phyloP scores from a whole-genome alignment of 2,888 invertebrate genomes.

The Zootermopsis nevadensis region DNA sequence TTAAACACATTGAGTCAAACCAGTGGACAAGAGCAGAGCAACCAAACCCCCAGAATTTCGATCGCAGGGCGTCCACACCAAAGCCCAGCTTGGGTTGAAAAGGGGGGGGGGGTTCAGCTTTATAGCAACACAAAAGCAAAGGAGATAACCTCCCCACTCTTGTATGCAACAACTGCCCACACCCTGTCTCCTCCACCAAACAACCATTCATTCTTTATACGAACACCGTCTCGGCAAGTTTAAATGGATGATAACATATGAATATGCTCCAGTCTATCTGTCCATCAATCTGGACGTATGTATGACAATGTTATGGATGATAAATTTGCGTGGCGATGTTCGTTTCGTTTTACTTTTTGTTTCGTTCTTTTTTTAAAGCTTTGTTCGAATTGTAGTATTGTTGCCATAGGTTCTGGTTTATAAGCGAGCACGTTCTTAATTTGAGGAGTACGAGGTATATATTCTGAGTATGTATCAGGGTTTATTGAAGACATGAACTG shows the following conservation, averaged over 20 bases:
- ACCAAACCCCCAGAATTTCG: constrained; percentile 52
- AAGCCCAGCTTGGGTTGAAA: neutral
- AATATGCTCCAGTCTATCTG: constrained; percentile 37
- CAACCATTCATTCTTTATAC: constrained; percentile 36
- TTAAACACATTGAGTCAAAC: constrained; percentile 46
- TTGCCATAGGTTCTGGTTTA: constrained; percentile 12
- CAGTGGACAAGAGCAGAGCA: constrained; percentile 40
- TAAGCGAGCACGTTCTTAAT: neutral
- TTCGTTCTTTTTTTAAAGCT: constrained; percentile 4
- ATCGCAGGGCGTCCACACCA: constrained; percentile 51
- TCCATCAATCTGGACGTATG: constrained; percentile 40
- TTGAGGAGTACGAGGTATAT: no score
- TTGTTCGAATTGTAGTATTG: constrained; percentile 10
- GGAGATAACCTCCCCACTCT: constrained; percentile 41
- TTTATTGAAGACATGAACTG: no score
- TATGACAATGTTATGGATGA: constrained; percentile 39
- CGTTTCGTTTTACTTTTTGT: constrained; percentile 24
- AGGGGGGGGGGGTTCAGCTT: neutral
- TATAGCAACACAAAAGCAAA: constrained; percentile 39
- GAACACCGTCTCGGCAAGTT: neutral
- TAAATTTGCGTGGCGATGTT: constrained; percentile 28
- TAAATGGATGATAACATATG: constrained; percentile 38
- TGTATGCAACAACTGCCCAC: constrained; percentile 12
- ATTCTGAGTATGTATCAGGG: no score
- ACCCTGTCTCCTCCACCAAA: constrained; percentile 20